Evolutionary conservation across 2,888 invertebrate genomes (phyloP), one percentile per base, ranked within the genome.

Genomic region (Allygus modestus): DNA sequence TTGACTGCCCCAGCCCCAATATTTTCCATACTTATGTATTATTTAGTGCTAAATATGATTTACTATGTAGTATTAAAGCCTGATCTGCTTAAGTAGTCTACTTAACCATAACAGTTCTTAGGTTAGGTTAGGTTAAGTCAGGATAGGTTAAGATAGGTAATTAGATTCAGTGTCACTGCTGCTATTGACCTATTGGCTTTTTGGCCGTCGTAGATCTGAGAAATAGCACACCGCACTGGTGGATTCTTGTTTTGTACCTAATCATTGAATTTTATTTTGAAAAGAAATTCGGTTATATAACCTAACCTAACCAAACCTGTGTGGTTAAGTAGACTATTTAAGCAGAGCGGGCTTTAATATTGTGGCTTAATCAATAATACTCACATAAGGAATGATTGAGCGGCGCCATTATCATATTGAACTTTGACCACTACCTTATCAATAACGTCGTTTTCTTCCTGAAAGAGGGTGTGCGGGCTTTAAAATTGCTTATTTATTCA

Each of bases 161-260:
- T 51, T 15, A 17, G 51, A 51, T 9, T 51, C n/a, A 17, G 51
- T 11, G 51, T 51, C 51, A 15, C 51, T 15, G 15, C 51, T 51
- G 51, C 51, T 51, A 15, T 51, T 51, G 51, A 17, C 4, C 4
- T 51, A 11, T 51, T 2, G 51, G n/a, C 9, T 51, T 51, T 5
- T 5, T 51, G 4, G 51, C 51, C 51, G n/a, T 51, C 51, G 51
- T 51, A 51, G 51, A 51, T 5, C 51, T 51, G n/a, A 2, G 51
- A 51, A 51, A 51, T 51, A 51, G 51, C 51, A 51, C 15, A 17
- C 51, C 51, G 51, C 51, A 51, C 51, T 51, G 51, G 51, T 51
- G 51, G 1, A 51, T 2, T 51, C 51, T n/a, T n/a, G n/a, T n/a
- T n/a, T n/a, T n/a, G n/a, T n/a, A 51, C 51, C n/a, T 2, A n/a